These are phyloP conservation scores for Aplysina aerophoba DNA, from an alignment of 37 sponge, comb jelly and placozoan species.

Conservation along the genomic window DNA sequence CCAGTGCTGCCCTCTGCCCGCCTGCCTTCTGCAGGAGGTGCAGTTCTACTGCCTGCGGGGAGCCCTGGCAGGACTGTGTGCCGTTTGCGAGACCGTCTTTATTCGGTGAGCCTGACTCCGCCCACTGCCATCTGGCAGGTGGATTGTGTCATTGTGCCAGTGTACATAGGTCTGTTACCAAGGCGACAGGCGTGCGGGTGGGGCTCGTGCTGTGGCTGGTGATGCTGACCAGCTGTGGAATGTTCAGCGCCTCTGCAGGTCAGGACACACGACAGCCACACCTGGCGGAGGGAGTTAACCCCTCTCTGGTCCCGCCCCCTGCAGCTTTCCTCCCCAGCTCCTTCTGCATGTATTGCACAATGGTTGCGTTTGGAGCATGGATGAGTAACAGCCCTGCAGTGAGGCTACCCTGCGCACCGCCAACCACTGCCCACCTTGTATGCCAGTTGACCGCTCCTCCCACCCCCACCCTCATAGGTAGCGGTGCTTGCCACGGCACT, in stretches of 20 bases:
- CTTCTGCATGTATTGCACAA: slow-evolving; percentile 87
- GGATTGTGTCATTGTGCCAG: not conserved
- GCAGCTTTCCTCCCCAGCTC: slow-evolving; percentile 92
- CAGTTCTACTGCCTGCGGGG: slow-evolving; percentile 80
- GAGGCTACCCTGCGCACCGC: not conserved
- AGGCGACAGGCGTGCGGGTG: slow-evolving; percentile 63
- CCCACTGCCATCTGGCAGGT: not conserved
- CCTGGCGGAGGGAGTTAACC: not conserved
- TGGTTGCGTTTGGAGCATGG: slow-evolving; percentile 90
- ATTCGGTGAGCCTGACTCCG: slow-evolving; percentile 61
- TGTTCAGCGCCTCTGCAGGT: slow-evolving; percentile 85
- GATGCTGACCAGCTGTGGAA: slow-evolving; percentile 81
- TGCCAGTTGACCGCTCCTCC: not conserved
- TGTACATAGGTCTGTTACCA: slow-evolving; percentile 54
- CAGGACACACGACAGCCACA: not conserved
- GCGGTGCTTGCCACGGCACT: slow-evolving; percentile 82
- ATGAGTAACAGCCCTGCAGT: slow-evolving; percentile 59
- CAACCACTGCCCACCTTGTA: not conserved
- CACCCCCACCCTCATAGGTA: slow-evolving; percentile 40
- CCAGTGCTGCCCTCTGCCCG: too few relatives aligned
- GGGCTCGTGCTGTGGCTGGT: slow-evolving; percentile 63
- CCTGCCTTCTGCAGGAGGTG: slow-evolving; percentile 46
- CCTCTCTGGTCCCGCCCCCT: not conserved
- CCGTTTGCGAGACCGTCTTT: slow-evolving; percentile 83
- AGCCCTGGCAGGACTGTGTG: slow-evolving; percentile 65